These are phyloP conservation scores for Zootermopsis nevadensis DNA, from an alignment of 2,888 invertebrate genomes.

Conservation along the genomic window DNA sequence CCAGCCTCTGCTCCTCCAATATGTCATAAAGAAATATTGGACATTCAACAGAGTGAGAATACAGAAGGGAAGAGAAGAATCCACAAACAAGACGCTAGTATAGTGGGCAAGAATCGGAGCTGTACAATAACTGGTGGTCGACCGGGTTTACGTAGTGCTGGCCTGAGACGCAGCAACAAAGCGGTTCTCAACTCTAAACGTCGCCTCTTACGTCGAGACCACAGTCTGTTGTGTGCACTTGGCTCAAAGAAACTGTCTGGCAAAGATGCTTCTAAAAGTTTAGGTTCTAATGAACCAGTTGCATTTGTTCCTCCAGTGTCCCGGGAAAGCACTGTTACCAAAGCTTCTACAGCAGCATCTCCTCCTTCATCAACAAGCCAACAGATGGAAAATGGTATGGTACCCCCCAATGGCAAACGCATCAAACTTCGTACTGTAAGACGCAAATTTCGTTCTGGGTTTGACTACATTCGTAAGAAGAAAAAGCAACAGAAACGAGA, in stretches of 20 bases:
- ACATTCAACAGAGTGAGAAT: conserved; percentile 26
- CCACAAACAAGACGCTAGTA: conserved; percentile 53
- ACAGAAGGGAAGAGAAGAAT: conserved; percentile 49
- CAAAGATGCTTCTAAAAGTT: conserved; percentile 50
- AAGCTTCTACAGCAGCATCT: conserved; percentile 1
- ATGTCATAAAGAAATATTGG: conserved; percentile 61
- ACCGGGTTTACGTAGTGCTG: conserved; percentile 60
- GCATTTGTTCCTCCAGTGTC: not conserved
- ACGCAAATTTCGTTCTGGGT: conserved; percentile 83
- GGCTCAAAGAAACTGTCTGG: conserved; percentile 54
- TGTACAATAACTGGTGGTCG: conserved; percentile 54
- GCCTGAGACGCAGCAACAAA: conserved; percentile 61
- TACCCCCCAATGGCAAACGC: conserved; percentile 62
- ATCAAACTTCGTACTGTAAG: conserved; percentile 75
- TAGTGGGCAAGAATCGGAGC: conserved; percentile 31
- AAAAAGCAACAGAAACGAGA: conserved; percentile 78
- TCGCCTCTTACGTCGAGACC: conserved; percentile 56
- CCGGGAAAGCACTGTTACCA: conserved; percentile 18
- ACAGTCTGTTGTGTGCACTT: conserved; percentile 58
- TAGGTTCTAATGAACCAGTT: conserved; percentile 22
- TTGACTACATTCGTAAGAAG: conserved; percentile 91
- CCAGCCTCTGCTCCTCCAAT: conserved; percentile 86
- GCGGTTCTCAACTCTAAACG: conserved; percentile 61
- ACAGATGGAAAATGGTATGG: not conserved
- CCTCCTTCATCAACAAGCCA: conserved; percentile 20